Conservation (phyloP, 2,797 vertebrate species). For the Melanotaenia parkinsoni region DNA sequence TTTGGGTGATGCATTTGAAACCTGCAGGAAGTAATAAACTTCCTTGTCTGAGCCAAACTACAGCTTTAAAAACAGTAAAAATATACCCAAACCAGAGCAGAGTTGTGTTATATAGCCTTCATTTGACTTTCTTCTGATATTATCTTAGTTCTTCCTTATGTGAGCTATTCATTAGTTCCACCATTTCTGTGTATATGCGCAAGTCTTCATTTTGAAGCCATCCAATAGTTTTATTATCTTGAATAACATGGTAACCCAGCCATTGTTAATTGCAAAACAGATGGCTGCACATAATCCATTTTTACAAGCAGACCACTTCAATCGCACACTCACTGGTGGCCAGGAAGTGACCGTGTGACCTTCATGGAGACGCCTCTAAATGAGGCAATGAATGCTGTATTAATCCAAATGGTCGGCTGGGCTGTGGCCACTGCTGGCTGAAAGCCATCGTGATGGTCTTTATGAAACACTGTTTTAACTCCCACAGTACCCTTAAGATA, state of each 20-base stretch:
- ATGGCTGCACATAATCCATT: conserved; percentile 82
- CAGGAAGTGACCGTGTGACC: conserved; percentile 74
- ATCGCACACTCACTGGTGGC: conserved; percentile 61
- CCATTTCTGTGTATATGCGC: conserved; percentile 60
- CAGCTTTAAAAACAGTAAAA: neutral
- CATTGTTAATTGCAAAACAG: conserved; percentile 82
- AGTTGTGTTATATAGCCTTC: conserved; percentile 4
- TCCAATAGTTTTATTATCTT: conserved; percentile 75
- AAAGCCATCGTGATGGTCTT: conserved; percentile 62
- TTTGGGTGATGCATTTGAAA: neutral
- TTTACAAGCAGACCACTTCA: conserved; percentile 75
- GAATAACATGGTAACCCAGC: conserved; percentile 71
- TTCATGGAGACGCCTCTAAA: conserved; percentile 75
- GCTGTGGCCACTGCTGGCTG: conserved; percentile 62
- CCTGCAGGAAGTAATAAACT: neutral
- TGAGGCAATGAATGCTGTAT: conserved; percentile 76
- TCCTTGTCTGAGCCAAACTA: neutral
- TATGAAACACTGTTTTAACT: conserved; percentile 66
- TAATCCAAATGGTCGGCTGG: conserved; percentile 67
- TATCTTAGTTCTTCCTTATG: conserved; percentile 22
- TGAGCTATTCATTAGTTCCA: conserved; percentile 75
- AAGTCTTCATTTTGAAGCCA: conserved; percentile 61
- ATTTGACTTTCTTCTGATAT: conserved; percentile 50
- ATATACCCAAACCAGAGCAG: neutral
- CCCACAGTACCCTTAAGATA: conserved; percentile 63